Base-by-base conservation (phyloP, 2,797 vertebrate genomes). In the Nasua narica region DNA sequence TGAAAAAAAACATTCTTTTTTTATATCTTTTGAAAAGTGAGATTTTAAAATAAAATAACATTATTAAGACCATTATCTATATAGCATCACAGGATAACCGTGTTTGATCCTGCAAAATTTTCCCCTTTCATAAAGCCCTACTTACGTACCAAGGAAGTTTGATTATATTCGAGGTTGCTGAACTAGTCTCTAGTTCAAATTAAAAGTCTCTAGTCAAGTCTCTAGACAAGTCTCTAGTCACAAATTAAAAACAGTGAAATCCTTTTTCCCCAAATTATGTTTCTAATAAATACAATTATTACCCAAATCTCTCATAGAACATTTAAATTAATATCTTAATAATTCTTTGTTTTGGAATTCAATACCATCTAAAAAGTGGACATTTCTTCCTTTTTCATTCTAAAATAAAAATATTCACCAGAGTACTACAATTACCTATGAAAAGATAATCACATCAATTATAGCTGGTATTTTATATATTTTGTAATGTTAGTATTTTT, bases 401-500 rank as follows among this genome's bases (percentile, higher is more conserved):
- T 50, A 90, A 94, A 95, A 88, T 67, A 60, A 87, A 95, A 90
- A 72, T 79, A 86, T 50, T 90, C 18, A 86, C 29, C 43, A 48
- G 70, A 85, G 7, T 81, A n/a, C 14, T 91, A 23, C 67, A 77
- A 94, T 95, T 79, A 74, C 7, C 67, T 72, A 50, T 15, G 9
- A 58, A 67, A 76, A 90, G 10, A 70, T 76, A 89, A 96, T 83
- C 74, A 91, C 7, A 48, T 85, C 32, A 60, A 56, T 95, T 97
- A 58, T 1, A 50, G 11, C 29, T 86, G 13, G 3, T 86, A 84
- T 87, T 96, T 93, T 72, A 65, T 60, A 9, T 40, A 81, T 87
- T 95, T 88, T 89, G 29, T 82, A 92, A 86, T 85, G n/a, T 65
- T 48, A 87, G 14, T 29, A 88, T 82, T 96, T 96, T 90, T 84